Base-by-base conservation (phyloP, 2,797 vertebrate species). In the Lycodopsis pacificus region DNA sequence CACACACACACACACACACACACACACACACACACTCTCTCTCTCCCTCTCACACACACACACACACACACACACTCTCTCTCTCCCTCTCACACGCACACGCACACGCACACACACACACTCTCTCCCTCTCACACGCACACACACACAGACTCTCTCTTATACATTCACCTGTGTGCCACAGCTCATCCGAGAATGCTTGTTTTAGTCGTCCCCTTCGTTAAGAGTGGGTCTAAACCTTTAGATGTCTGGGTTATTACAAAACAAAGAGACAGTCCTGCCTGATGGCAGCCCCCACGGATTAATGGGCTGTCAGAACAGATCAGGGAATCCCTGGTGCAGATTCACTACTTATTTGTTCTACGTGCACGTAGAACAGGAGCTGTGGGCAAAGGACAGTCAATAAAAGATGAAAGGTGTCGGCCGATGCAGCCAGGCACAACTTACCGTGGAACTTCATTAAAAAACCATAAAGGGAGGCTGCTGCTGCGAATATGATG, bases 331-430 rank as follows among this genome's bases (percentile, higher is more conserved):
- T 15, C 30, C 1, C 12, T 19, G 14, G 2, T 5, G 42, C 17
- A 66, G 14, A 34, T 59, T 19, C 22, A 3, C 11, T 3, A 5
- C n/a, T 20, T 51, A 15, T 65, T 17, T 56, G n/a, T 57, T 30
- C 61, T 20, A 12, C 11, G 6, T 17, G 22, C 25, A n/a, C n/a
- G n/a, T n/a, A n/a, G n/a, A n/a, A n/a, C 20, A 1, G 4, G 27
- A 72, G 59, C 64, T 5, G 51, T 17, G 19, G 38, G 38, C 6
- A 8, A 1, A 25, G 54, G 53, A 27, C 10, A 12, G 20, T 25
- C 9, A 69, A 67, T 65, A 13, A 57, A 71, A 74, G 66, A 86
- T 80, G 44, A 83, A 83, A 79, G 73, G 42, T 75, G 51, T 32
- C 11, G 4, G 17, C 44, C 63, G 27, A 65, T 36, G 56, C 42